Percentiles rank a stretch among this genome's conserved stretches.
phyloP scores from a whole-genome alignment of 2,888 invertebrate genomes.

The Agrotis ipsilon region DNA sequence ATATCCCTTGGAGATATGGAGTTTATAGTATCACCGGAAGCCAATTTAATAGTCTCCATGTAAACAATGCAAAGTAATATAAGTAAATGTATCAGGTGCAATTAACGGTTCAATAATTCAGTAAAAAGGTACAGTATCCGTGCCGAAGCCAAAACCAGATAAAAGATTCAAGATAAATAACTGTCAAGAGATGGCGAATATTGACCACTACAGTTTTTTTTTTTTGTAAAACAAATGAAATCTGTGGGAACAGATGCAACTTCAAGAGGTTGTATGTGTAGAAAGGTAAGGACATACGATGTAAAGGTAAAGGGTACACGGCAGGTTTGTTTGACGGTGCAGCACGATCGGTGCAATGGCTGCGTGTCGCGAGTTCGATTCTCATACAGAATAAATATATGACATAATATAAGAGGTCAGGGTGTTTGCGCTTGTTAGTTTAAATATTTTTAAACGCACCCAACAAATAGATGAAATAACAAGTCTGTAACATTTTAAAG shows the following conservation, averaged over 20 bases:
- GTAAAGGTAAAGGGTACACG: no score
- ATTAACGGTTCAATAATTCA: conserved; percentile 3
- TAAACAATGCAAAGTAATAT: conserved; percentile 24
- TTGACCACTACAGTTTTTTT: conserved; percentile 5
- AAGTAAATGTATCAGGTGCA: conserved; percentile 18
- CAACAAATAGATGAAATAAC: no score
- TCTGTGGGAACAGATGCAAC: not conserved
- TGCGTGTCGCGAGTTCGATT: no score
- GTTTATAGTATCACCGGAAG: conserved; percentile 76
- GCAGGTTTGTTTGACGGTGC: no score
- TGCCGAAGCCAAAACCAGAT: conserved; percentile 23
- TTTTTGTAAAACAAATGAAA: conserved; percentile 48
- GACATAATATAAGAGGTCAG: no score
- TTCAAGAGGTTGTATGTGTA: conserved; percentile 13
- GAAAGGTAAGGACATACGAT: not conserved
- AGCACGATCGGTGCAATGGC: no score
- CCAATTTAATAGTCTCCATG: conserved; percentile 74
- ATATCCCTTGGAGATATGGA: conserved; percentile 56
- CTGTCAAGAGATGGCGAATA: conserved; percentile 33
- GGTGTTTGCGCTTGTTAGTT: no score
- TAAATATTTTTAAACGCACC: no score
- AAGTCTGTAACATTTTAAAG: no score
- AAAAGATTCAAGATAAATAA: not conserved
- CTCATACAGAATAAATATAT: no score
- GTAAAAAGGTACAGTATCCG: conserved; percentile 11